phyloP scores from a whole-genome alignment of 1,140 invertebrate species.

The Drosophila subpulchrella region DNA sequence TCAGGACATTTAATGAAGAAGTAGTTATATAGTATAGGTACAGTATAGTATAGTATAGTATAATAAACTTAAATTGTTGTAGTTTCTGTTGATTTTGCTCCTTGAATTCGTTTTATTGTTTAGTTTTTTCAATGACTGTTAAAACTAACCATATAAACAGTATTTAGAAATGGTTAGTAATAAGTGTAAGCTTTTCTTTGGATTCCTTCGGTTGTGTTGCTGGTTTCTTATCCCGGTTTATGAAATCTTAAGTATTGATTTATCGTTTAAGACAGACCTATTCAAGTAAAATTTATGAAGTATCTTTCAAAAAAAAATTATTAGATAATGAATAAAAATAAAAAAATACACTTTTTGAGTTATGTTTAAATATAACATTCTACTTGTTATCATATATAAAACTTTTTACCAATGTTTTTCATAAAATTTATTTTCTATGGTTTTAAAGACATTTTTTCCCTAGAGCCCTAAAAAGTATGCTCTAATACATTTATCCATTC shows the following conservation, averaged over 20 bases:
- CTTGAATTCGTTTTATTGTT: background rate
- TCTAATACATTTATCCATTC: background rate
- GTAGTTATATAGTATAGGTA: slow-evolving; percentile 37
- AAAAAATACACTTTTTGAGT: too few species aligned
- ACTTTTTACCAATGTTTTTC: too few species aligned
- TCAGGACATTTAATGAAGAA: slow-evolving; percentile 74
- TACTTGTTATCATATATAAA: too few species aligned
- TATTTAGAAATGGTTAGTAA: background rate
- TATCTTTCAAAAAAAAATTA: too few species aligned
- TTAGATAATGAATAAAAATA: too few species aligned
- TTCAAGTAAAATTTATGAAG: too few species aligned
- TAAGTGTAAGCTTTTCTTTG: background rate
- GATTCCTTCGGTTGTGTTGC: too few species aligned
- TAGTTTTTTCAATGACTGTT: background rate
- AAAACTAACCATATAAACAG: background rate
- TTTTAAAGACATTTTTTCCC: background rate
- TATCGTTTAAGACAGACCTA: too few species aligned
- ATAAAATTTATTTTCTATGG: too few species aligned
- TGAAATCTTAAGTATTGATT: too few species aligned
- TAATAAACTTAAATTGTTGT: slow-evolving; percentile 19
- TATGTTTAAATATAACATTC: too few species aligned
- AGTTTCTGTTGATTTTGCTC: slow-evolving; percentile 15
- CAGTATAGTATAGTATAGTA: slow-evolving; percentile 15
- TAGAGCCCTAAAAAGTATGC: slow-evolving; percentile 28
- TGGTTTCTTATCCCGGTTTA: too few species aligned